Evolutionary conservation across 2,797 vertebrate genomes (phyloP), one percentile per base, ranked within the genome.

Genomic region (Manis javanica): DNA sequence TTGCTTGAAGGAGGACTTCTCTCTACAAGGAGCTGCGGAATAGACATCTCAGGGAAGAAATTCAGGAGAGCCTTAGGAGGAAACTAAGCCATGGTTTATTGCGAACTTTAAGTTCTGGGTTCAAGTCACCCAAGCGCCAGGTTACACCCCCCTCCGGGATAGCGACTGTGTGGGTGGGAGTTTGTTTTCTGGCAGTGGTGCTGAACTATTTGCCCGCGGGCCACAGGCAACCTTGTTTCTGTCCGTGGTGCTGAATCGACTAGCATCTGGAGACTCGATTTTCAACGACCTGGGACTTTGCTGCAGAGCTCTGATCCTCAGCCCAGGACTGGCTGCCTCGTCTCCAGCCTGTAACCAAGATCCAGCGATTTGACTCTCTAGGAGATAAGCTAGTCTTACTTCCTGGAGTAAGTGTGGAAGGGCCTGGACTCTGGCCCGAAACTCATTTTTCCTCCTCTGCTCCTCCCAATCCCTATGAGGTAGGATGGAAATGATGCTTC

Each of bases 61-160:
- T 82, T n/a, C 82, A 61, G 59, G 34, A 94, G 29, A 51, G 18
- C 31, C 53, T 93, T 74, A 77, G n/a, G 63, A 82, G 68, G 82
- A 91, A 91, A 93, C 10, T 55, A 79, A 81, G 29, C 5, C 46
- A 51, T 19, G 5, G 46, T 37, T 96, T 87, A 82, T 55, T 21
- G 2, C 0, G 0, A n/a, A n/a, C 3, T 91, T 77, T 61, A 68
- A 46, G 55, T 63, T 69, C 42, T 92, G 39, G 39, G 34, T 61
- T 29, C 64, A 77, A 46, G 55, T 39, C 69, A 86, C 21, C 39
- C n/a, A 81, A 51, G 14, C 66, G 66, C 55, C 2, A 2, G n/a
- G 55, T 77, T 68, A 86, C 63, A 51, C 39, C 12, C 12, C 51
- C 85, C 64, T 37, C 69, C 53, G 75, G 34, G 77, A 61, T 23